Evolutionary conservation across 2,888 invertebrate species (phyloP).

Genomic region (Lacanobia wlatinum): DNA sequence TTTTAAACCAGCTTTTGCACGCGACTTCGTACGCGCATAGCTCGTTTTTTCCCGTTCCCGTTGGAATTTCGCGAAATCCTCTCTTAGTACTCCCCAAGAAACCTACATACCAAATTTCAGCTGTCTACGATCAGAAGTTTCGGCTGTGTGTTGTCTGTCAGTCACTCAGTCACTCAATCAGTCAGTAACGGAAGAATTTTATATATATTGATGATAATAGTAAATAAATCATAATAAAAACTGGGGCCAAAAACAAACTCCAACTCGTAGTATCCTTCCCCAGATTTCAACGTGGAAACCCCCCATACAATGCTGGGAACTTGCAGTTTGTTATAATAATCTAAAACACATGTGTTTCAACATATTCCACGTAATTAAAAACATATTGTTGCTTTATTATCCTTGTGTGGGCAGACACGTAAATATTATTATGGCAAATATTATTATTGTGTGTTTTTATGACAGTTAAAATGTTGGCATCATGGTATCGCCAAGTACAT

Average conservation of each 20-base stretch:
- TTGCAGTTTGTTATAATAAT: slow-evolving; percentile 20
- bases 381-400: slow-evolving; percentile 54
- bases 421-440: slow-evolving; percentile 40
- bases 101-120: too few relatives aligned
- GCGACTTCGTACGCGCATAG: too few relatives aligned
- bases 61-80: too few relatives aligned
- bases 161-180: too few relatives aligned
- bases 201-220: background rate
- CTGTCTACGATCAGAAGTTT: too few relatives aligned
- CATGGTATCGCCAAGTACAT: slow-evolving; percentile 33
- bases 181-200: too few relatives aligned
- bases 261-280: slow-evolving; percentile 5
- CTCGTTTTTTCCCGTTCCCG: too few relatives aligned
- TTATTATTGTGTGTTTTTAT: slow-evolving; percentile 18
- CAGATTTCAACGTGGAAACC: slow-evolving; percentile 24
- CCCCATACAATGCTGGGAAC: slow-evolving; percentile 32
- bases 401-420: slow-evolving; percentile 25
- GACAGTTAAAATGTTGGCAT: slow-evolving; percentile 26
- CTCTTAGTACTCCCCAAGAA: too few relatives aligned
- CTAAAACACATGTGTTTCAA: slow-evolving; percentile 39
- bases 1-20: too few relatives aligned
- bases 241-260: background rate
- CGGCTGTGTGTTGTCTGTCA: too few relatives aligned
- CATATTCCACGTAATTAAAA: slow-evolving; percentile 53
- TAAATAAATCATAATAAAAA: slow-evolving; percentile 9